phyloP scores from a whole-genome alignment of 2,888 invertebrate species.

The Thysanoteuthis rhombus region DNA sequence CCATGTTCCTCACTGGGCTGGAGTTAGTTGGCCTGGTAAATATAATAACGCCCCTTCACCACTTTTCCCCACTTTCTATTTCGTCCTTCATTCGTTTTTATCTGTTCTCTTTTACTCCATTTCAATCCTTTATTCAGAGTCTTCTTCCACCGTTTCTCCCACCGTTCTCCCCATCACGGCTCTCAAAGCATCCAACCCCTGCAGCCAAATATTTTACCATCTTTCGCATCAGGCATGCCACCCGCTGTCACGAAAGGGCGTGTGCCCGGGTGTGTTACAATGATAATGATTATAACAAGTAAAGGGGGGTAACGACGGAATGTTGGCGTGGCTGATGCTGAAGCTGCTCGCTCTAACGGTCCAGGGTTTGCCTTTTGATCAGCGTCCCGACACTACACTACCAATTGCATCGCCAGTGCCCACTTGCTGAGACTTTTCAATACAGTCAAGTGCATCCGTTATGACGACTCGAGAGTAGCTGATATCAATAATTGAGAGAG shows the following conservation, averaged over 20 bases:
- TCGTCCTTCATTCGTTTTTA: neutral
- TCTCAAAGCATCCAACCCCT: neutral
- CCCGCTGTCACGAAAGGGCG: neutral
- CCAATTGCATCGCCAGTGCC: neutral
- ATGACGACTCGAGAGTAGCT: neutral
- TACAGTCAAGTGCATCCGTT: constrained; percentile 12
- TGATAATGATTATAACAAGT: neutral
- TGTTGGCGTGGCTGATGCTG: neutral
- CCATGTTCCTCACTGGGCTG: neutral
- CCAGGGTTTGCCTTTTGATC: neutral
- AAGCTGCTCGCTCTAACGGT: too few species aligned
- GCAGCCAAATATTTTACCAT: neutral
- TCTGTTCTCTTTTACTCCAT: neutral
- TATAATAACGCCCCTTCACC: neutral
- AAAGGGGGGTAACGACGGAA: neutral
- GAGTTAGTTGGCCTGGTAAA: neutral
- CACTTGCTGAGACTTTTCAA: neutral
- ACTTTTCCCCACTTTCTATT: neutral
- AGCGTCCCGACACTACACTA: neutral
- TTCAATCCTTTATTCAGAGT: neutral
- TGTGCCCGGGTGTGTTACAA: neutral
- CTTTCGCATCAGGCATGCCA: neutral
- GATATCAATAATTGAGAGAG: neutral
- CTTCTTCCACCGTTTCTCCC: neutral
- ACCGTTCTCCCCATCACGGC: neutral